Evolutionary conservation across 2,113 vertebrate genomes (phyloP), one percentile per base, ranked within the genome.

Genomic region (Nerophis ophidion): DNA sequence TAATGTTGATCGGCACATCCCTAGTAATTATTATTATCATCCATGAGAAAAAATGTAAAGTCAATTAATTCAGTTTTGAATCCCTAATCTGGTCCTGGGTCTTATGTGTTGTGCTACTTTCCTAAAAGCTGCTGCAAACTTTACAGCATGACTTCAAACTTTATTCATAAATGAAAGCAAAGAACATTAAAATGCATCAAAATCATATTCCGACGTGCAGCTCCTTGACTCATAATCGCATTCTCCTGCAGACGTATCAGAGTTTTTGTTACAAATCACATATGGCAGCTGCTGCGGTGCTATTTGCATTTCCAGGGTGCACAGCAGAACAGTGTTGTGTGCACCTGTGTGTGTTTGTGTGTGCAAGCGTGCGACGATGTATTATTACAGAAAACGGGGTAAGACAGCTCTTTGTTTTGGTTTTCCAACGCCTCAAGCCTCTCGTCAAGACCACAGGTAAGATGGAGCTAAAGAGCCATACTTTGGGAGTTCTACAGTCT

Each of bases 371-470:
- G 65, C 44, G 49, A 52, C 70, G 64, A 19, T 54, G 48, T 49
- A 57, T 26, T 58, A 49, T 66, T 48, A 42, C 52, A 38, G 66
- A 70, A 53, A 33, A 51, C 9, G 53, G 33, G 77, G 73, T 49
- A 38, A 2, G 40, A 59, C 40, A 50, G 1, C 19, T 71, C 57
- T 82, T 74, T 79, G 34, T 63, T 79, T 74, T 73, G 57, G 57
- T 77, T 61, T 68, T 63, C 70, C 56, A 3, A 60, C 90, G 89
- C 89, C 62, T 82, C 88, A 5, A 86, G 87, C 75, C 82, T 87
- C 72, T 82, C 89, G 34, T 77, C 88, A 14, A 83, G 88, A 81
- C 85, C 88, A 66, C 89, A 91, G 90, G 91, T 92, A 72, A 87
- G 86, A 63, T 1, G 0, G 40, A 44, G 40, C 40, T 12, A 42